Percentiles rank a stretch among this genome's conserved stretches.
These are phyloP conservation scores for Synanthedon andrenaeformis DNA, from an alignment of 2,888 invertebrate species.

Conservation along the genomic window DNA sequence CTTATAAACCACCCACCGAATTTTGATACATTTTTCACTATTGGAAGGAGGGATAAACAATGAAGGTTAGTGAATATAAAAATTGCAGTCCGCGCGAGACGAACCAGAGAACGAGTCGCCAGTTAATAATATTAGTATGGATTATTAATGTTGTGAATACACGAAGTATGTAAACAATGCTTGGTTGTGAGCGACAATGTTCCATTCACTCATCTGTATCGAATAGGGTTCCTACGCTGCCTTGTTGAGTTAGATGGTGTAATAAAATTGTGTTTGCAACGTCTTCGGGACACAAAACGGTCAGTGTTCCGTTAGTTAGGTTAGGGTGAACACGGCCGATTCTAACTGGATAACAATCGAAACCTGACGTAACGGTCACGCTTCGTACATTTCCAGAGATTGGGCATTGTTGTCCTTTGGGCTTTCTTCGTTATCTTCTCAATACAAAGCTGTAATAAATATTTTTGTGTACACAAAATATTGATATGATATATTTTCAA, in stretches of 20 bases:
- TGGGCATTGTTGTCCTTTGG: constrained; percentile 24
- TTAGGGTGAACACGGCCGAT: constrained; percentile 47
- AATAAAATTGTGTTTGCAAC: background rate
- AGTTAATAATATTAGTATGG: no score
- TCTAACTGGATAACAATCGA: constrained; percentile 63
- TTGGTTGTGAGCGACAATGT: background rate
- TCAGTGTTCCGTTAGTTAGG: constrained; percentile 50
- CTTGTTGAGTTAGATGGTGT: background rate
- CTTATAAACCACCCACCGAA: no score
- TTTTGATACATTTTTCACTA: no score
- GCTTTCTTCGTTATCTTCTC: constrained; percentile 19
- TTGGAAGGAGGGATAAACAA: no score
- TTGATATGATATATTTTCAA: no score
- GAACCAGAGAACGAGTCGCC: no score
- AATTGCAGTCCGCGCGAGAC: no score
- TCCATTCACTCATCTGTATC: background rate
- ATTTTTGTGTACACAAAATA: no score
- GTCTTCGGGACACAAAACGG: constrained; percentile 18
- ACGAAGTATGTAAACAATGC: no score
- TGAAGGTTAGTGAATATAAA: no score
- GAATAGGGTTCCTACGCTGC: background rate
- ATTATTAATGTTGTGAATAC: no score
- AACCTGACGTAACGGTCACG: constrained; percentile 41
- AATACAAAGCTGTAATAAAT: constrained; percentile 21
- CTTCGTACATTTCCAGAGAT: constrained; percentile 16